A percentile compares a stretch with the other conserved stretches of the same genome.
Conservation (phyloP, 2,797 vertebrate species). For the Paguma larvata region DNA sequence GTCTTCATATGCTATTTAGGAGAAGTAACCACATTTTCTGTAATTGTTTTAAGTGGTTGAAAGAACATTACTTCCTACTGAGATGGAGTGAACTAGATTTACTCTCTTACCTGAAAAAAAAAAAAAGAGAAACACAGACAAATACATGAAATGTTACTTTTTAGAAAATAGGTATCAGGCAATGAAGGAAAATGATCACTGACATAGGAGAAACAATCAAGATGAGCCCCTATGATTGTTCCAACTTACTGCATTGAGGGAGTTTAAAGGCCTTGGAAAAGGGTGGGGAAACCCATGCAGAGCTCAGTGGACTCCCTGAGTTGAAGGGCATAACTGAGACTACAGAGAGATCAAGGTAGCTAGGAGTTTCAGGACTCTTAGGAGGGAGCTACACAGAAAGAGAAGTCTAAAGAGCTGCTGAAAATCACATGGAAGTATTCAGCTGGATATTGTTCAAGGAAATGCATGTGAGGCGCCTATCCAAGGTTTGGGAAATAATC, state of each 20-base stretch:
- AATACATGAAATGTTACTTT: neutral
- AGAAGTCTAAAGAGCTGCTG: neutral
- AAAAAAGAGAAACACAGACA: neutral
- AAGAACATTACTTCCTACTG: neutral
- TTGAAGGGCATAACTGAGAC: neutral
- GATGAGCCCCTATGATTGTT: neutral
- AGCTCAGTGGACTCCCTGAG: neutral
- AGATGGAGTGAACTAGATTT: neutral
- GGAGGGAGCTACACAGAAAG: neutral
- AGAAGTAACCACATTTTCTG: neutral
- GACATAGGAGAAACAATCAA: neutral
- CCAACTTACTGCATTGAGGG: neutral
- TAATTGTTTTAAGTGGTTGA: neutral
- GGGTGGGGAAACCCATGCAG: no score
- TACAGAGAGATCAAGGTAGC: neutral
- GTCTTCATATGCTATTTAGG: neutral
- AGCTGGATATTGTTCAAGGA: neutral
- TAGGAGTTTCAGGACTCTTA: neutral
- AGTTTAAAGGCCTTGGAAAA: neutral
- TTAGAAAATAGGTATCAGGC: neutral
- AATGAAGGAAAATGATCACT: neutral
- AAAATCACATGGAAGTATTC: neutral
- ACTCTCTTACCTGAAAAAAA: neutral
- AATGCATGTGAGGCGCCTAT: neutral
- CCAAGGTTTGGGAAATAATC: neutral